These are phyloP conservation scores for Drosophila mulleri DNA, from an alignment of 2,888 invertebrate species.

Conservation along the genomic window DNA sequence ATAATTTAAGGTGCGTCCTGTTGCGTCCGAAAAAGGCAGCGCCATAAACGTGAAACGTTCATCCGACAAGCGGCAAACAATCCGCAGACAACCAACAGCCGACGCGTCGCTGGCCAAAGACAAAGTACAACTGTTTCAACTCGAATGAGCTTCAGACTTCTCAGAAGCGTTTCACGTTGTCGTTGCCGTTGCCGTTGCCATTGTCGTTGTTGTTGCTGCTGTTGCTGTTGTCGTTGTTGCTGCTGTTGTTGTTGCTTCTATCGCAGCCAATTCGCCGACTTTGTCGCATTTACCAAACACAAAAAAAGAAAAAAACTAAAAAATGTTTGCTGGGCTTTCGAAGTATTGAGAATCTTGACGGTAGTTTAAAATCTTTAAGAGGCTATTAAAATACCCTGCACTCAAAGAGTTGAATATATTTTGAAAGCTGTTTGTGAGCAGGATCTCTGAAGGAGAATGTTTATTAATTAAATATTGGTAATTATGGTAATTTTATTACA, in stretches of 20 bases:
- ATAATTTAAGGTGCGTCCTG: conserved; percentile 78
- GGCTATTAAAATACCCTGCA: conserved; percentile 6
- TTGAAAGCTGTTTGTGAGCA: not conserved
- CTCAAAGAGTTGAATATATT: not conserved
- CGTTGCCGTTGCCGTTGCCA: not conserved
- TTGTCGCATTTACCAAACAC: conserved; percentile 33
- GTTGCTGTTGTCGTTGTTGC: too few species aligned
- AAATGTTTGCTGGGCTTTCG: conserved; percentile 30
- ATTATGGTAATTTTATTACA: too few species aligned
- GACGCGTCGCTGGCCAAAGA: conserved; percentile 62
- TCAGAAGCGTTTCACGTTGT: conserved; percentile 33
- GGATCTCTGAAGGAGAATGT: not conserved
- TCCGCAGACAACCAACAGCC: conserved; percentile 31
- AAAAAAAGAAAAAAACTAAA: conserved; percentile 6
- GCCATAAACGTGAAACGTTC: conserved; percentile 45
- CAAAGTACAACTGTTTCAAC: conserved; percentile 67
- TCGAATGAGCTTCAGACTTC: conserved; percentile 51
- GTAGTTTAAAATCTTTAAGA: conserved; percentile 20
- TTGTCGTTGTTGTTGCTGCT: not conserved
- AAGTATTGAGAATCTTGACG: conserved; percentile 27
- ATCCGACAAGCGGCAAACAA: conserved; percentile 42
- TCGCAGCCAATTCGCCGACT: conserved; percentile 32
- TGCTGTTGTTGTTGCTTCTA: conserved; percentile 20
- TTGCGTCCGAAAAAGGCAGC: conserved; percentile 64
- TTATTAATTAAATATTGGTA: too few species aligned